These are phyloP conservation scores for Mixornis gularis DNA, from an alignment of 2,113 vertebrate genomes.

Conservation along the genomic window DNA sequence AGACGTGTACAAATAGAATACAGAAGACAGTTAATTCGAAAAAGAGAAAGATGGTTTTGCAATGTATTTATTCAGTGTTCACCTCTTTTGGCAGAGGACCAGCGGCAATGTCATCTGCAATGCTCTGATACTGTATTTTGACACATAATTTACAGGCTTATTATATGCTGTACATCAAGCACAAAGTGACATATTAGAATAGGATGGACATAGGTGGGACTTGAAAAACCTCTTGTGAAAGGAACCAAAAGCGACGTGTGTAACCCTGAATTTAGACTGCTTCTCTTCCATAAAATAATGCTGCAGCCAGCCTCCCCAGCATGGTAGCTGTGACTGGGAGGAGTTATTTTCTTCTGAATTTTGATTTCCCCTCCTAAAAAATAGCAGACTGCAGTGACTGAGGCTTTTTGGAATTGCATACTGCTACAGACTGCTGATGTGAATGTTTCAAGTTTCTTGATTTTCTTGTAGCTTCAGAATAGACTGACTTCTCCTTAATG, in stretches of 20 bases:
- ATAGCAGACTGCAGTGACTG: not conserved
- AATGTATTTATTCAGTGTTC: not conserved
- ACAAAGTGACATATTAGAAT: too few relatives aligned
- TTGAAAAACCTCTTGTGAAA: not conserved
- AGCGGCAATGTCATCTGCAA: rapidly evolving
- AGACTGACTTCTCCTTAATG: not conserved
- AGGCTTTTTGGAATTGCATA: not conserved
- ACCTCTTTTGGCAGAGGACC: not conserved
- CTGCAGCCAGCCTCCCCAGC: not conserved
- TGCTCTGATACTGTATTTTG: not conserved
- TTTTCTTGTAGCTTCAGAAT: not conserved
- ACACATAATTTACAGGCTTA: not conserved
- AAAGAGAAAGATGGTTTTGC: not conserved
- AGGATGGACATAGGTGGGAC: not conserved
- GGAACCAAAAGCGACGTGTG: rapidly evolving
- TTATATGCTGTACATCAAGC: too few relatives aligned
- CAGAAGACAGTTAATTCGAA: rapidly evolving
- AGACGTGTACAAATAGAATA: rapidly evolving
- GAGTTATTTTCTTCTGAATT: not conserved
- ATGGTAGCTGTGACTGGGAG: not conserved
- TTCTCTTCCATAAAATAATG: not conserved
- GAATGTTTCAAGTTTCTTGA: not conserved
- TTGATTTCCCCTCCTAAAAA: rapidly evolving
- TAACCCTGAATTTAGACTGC: not conserved
- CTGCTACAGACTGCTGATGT: rapidly evolving